These are phyloP conservation scores for Sternotherus odoratus DNA, from an alignment of 2,797 vertebrate species.

Conservation along the genomic window DNA sequence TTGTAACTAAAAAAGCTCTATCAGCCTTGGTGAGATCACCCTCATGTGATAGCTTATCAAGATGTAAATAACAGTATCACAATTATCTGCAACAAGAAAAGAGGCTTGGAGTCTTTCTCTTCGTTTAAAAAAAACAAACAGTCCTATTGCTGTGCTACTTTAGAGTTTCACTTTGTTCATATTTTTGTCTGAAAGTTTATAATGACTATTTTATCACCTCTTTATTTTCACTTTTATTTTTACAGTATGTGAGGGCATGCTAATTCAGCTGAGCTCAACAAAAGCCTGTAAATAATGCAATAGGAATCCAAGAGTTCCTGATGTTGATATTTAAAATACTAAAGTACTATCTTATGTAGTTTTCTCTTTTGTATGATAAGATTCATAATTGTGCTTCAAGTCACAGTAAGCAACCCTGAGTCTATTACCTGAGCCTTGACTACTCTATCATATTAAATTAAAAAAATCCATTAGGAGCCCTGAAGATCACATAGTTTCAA, in stretches of 20 bases:
- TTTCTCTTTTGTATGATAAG: neutral
- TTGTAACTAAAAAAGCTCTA: neutral
- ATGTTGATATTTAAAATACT: neutral
- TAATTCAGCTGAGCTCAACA: constrained; percentile 24
- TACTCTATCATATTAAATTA: constrained; percentile 18
- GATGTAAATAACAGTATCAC: too few species aligned
- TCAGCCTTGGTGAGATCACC: neutral
- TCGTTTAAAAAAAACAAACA: constrained; percentile 32
- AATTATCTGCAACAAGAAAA: constrained; percentile 25
- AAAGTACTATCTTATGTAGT: neutral
- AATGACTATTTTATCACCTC: neutral
- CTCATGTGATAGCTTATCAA: neutral
- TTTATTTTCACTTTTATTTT: constrained; percentile 27
- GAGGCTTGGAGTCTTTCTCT: neutral
- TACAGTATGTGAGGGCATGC: neutral
- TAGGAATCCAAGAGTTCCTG: neutral
- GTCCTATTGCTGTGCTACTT: constrained; percentile 12
- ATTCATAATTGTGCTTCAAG: neutral
- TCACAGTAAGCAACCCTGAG: constrained; percentile 18
- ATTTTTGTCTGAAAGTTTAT: constrained; percentile 35
- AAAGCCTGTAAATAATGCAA: neutral
- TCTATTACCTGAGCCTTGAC: neutral
- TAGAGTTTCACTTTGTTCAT: constrained; percentile 57
- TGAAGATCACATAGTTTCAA: constrained; percentile 18
- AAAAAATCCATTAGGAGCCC: constrained; percentile 5